Percentiles rank a stretch among this genome's conserved stretches.
phyloP scores from a whole-genome alignment of 2,797 vertebrate species.

The Mormyrops boulengeri region DNA sequence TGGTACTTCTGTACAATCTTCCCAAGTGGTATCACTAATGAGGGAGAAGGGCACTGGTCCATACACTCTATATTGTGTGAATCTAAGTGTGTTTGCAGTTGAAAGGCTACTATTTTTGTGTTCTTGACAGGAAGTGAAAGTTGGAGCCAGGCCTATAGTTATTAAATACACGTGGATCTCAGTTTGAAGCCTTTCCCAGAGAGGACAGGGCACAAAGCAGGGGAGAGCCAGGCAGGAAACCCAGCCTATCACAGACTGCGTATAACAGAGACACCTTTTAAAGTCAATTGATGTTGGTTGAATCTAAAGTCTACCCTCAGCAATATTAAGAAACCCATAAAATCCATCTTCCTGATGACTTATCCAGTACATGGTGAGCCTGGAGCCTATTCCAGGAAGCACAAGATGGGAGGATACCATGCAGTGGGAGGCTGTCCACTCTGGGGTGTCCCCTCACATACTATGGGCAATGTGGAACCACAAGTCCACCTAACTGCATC shows the following conservation, averaged over 20 bases:
- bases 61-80: background rate
- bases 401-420: background rate
- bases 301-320: background rate
- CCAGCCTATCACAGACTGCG: background rate
- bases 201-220: background rate
- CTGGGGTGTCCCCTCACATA: background rate
- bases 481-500: background rate
- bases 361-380: background rate
- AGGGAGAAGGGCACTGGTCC: background rate
- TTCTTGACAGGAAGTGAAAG: background rate
- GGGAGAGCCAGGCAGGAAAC: background rate
- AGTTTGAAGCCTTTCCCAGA: background rate
- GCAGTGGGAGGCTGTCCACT: background rate
- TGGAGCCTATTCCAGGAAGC: background rate
- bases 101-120: background rate
- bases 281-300: background rate
- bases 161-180: background rate
- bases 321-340: background rate
- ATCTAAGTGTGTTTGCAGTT: background rate
- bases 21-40: background rate
- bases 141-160: background rate
- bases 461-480: background rate
- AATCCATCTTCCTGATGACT: background rate
- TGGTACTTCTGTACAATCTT: background rate
- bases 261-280: background rate